Evolutionary conservation across 2,797 vertebrate species (phyloP), one percentile per base, ranked within the genome.

Genomic region (Hydrocynus forskahlii): DNA sequence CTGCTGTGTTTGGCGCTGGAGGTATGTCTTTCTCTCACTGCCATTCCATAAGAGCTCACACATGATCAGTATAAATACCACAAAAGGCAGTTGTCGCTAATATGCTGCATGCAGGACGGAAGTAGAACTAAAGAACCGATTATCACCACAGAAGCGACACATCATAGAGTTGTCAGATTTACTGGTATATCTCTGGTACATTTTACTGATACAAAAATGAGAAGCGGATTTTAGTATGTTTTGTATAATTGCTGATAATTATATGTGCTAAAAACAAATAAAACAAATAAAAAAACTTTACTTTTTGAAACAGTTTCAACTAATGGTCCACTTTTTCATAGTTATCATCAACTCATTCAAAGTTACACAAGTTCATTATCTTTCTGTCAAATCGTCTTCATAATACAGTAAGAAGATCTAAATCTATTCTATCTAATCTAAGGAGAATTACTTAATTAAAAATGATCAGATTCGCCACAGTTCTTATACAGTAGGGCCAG

Each of bases 11-110:
- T n/a, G 29, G 55, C 67, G 43, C 75, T 71, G 55, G 83, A 85
- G 86, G 86, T 87, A 83, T 1, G 83, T 81, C 17, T 52, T 8
- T 5, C 14, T 17, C 29, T 54, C 8, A 62, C 25, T 80, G 14
- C 21, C 19, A 7, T 7, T 64, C 8, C 64, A 6, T 75, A 43
- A 55, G 67, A 48, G 21, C 13, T 78, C 16, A 62, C 43, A 5
- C 9, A n/a, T 54, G 50, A 76, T 85, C 69, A 29, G 6, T 14
- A 5, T 35, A 13, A 40, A 70, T 78, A 78, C 80, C 72, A 19
- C 77, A 84, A 70, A 64, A 72, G 7, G 2, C 8, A 79, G 79
- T 80, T 60, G 50, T 29, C 60, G n/a, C n/a, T 19, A 63, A 77
- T 76, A 55, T 17, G 25, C 7, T 5, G 8, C 21, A 8, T 2